Conservation (phyloP, 2,113 vertebrate genomes). For the Myotis lucifugus region DNA sequence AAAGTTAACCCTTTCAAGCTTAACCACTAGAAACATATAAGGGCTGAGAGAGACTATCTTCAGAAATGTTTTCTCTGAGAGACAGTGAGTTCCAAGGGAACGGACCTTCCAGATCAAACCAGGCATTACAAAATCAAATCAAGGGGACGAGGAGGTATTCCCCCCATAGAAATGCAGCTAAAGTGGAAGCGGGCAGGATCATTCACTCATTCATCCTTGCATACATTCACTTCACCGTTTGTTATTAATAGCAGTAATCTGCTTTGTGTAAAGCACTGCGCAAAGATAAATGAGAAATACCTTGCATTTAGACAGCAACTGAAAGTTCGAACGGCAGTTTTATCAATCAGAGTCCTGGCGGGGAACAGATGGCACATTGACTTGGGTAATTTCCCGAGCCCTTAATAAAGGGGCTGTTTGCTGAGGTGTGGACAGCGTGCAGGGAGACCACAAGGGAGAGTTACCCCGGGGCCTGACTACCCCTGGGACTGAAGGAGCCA, state of each 20-base stretch:
- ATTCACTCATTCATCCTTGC: constrained; percentile 47
- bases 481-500: not conserved
- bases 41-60: not conserved
- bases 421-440: not conserved
- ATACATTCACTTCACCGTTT: constrained; percentile 37
- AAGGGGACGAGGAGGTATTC: not conserved
- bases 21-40: not conserved
- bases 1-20: constrained; percentile 27
- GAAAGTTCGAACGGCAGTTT: constrained; percentile 63
- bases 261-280: constrained; percentile 67
- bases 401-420: constrained; percentile 44
- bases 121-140: constrained; percentile 10
- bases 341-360: constrained; percentile 67
- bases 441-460: not conserved
- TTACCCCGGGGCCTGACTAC: not conserved
- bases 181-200: not conserved
- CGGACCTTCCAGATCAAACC: not conserved
- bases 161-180: not conserved
- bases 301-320: constrained; percentile 70
- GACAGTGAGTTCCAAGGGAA: not conserved
- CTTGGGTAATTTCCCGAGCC: constrained; percentile 59
- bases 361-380: constrained; percentile 57
- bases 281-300: constrained; percentile 74
- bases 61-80: not conserved
- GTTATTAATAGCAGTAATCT: constrained; percentile 76